These are phyloP conservation scores for Numida meleagris DNA, from an alignment of 2,113 vertebrate species.

Conservation along the genomic window DNA sequence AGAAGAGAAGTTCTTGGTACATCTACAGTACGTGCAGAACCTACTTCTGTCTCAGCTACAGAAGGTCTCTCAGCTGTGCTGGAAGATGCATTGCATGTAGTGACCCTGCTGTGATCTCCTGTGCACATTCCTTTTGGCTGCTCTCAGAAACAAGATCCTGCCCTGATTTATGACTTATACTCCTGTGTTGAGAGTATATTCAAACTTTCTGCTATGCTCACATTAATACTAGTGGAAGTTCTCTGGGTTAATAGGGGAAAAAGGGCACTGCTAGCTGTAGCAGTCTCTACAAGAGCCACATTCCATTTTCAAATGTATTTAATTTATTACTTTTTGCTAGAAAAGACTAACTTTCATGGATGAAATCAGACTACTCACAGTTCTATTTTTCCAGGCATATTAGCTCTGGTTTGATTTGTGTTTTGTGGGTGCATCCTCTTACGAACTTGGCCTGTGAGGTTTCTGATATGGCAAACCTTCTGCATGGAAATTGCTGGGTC, in stretches of 20 bases:
- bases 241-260: not conserved
- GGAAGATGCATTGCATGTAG: not conserved
- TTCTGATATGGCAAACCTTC: not conserved
- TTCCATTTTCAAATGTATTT: not conserved
- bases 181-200: not conserved
- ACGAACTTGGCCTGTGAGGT: not conserved
- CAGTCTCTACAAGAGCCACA: not conserved
- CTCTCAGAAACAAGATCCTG: not conserved
- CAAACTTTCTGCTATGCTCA: not conserved
- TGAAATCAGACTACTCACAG: not conserved
- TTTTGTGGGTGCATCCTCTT: not conserved
- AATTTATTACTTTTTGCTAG: not conserved
- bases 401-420: not conserved
- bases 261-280: not conserved
- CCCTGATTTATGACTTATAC: not conserved
- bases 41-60: not conserved
- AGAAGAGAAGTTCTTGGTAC: not conserved
- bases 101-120: not conserved
- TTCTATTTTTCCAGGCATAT: not conserved
- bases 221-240: not conserved
- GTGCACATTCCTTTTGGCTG: not conserved
- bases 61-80: rapidly evolving
- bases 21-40: not conserved
- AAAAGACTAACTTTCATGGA: not conserved
- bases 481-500: no score